Base-by-base conservation (phyloP, 2,797 vertebrate species). In the Kryptolebias ocellatus region DNA sequence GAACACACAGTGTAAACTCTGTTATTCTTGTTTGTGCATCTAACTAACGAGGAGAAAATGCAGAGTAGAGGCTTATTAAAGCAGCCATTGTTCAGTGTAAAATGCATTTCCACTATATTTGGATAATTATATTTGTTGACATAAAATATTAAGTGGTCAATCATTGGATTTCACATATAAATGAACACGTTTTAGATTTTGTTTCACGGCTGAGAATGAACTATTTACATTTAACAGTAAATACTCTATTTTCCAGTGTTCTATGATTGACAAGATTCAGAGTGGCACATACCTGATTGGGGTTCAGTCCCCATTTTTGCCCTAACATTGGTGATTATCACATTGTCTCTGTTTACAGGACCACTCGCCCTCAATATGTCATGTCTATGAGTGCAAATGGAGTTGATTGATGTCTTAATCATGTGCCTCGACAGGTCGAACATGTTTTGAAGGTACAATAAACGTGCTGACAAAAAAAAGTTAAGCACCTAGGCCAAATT, bases 1-100 rank as follows among this genome's bases (percentile, higher is more conserved):
- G 74, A 89, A 77, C 82, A 75, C 86, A 78, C 72, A 83, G 63
- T 46, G 70, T 83, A 90, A 87, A 88, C 86, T 83, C 77, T 65
- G 64, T 79, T 87, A 60, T 81, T 83, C 72, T 78, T 76, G 76
- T 64, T 76, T 61, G 54, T 70, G 39, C 29, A 11, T 37, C 54
- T 71, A 76, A 84, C 73, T 46, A 79, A 58, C 42, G 45, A 45
- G 49, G 47, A 50, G 44, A 50, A 55, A 71, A 28, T 49, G 16
- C 27, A 55, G 45, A 44, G 58, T 34, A 68, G 52, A 51, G 46
- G 57, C 50, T 73, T 66, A 84, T 84, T 76, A 71, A 60, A 60
- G 80, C 71, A 58, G 17, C 60, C 29, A 10, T 39, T 70, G 52
- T 64, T 73, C n/a, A 5, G 8, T 1, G 14, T 20, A 47, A 57